A percentile compares a stretch with the other conserved stretches of the same genome.
These are phyloP conservation scores for Neotragus moschatus DNA, from an alignment of 2,113 vertebrate species.

Conservation along the genomic window DNA sequence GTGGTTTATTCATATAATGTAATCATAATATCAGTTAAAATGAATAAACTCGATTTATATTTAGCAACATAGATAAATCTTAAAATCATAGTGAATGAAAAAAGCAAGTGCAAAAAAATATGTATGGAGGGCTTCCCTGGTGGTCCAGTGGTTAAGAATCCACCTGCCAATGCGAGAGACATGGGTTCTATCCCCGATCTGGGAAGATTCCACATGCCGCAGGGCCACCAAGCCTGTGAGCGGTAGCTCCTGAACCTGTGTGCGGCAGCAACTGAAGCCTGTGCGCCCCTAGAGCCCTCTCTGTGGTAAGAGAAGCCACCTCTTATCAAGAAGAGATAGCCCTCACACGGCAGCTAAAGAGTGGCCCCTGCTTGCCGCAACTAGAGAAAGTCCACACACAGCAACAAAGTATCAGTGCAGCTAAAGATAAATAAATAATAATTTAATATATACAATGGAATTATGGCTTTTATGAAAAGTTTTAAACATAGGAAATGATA, in stretches of 20 bases:
- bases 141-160: not conserved
- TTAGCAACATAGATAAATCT: not conserved
- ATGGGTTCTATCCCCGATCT: not conserved
- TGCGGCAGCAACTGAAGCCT: not conserved
- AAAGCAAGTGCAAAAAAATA: not conserved
- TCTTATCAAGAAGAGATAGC: not conserved
- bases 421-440: not conserved
- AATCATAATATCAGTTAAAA: not conserved
- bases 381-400: not conserved
- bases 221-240: not conserved
- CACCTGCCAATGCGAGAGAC: not conserved
- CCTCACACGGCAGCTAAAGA: not conserved
- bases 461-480: not conserved
- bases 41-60: not conserved
- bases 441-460: not conserved
- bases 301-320: fast-evolving
- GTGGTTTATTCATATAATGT: not conserved
- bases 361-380: not conserved
- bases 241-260: not conserved
- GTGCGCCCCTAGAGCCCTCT: not conserved
- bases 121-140: not conserved
- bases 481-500: not conserved
- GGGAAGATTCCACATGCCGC: not conserved
- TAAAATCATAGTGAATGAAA: not conserved
- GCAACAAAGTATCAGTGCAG: not conserved